These are phyloP conservation scores for Pipistrellus pipistrellus DNA, from an alignment of 2,797 vertebrate genomes.

Conservation along the genomic window DNA sequence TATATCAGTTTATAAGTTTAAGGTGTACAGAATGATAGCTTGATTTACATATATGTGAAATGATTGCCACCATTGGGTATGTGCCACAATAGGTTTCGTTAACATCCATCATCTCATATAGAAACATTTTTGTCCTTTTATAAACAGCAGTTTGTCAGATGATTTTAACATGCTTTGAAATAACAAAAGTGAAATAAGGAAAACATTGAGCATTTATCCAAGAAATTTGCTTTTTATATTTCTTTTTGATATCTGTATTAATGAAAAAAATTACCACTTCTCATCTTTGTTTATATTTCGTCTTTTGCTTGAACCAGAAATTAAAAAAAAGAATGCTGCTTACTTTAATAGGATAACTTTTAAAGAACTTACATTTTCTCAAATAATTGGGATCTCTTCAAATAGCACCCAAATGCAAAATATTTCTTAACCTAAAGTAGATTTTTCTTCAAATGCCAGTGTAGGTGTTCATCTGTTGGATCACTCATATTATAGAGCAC, in stretches of 20 bases:
- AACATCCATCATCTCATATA: neutral
- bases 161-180: slow-evolving; percentile 25
- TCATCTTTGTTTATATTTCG: neutral
- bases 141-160: neutral
- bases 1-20: neutral
- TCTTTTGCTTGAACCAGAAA: slow-evolving; percentile 14
- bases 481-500: neutral
- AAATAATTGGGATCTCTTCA: neutral
- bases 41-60: neutral
- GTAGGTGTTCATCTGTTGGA: neutral
- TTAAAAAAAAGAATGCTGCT: slow-evolving; percentile 24
- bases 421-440: neutral
- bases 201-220: neutral
- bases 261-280: slow-evolving; percentile 23
- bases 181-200: neutral
- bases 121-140: neutral
- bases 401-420: neutral
- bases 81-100: neutral
- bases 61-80: neutral
- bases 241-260: slow-evolving; percentile 4
- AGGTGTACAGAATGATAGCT: neutral
- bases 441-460: neutral
- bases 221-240: slow-evolving; percentile 20
- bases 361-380: slow-evolving; percentile 24
- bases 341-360: slow-evolving; percentile 12